phyloP scores from a whole-genome alignment of 2,888 invertebrate species.

The Hydropsyche betteni region DNA sequence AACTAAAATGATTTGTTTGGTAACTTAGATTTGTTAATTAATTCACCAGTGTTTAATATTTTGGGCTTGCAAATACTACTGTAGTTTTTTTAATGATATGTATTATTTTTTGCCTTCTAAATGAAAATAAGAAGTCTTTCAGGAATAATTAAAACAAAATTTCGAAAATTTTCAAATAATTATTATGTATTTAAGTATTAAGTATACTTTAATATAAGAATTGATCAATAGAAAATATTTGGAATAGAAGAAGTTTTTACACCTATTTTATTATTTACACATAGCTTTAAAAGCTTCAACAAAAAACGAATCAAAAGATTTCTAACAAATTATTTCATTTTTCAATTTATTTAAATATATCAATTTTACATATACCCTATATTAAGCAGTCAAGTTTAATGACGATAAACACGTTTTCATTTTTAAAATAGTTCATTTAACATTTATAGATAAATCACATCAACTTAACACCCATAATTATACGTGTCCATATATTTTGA shows the following conservation, averaged over 20 bases:
- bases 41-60: neutral
- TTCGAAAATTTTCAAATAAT: too few species aligned
- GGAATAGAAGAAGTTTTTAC: too few species aligned
- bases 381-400: constrained; percentile 29
- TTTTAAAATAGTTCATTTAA: constrained; percentile 15
- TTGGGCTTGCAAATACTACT: neutral
- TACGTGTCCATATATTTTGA: neutral
- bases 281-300: too few species aligned
- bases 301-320: too few species aligned
- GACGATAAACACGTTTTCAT: constrained; percentile 16
- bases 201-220: too few species aligned
- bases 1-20: too few species aligned
- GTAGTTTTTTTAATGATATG: constrained; percentile 2
- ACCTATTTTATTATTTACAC: too few species aligned
- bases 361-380: constrained; percentile 2
- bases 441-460: constrained; percentile 18
- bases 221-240: too few species aligned
- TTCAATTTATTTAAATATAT: too few species aligned
- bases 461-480: constrained; percentile 1
- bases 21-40: neutral
- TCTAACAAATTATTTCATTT: too few species aligned
- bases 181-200: too few species aligned
- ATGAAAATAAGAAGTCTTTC: neutral
- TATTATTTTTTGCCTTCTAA: neutral
- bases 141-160: too few species aligned